Conservation (phyloP, 1,140 invertebrate genomes). For the Euwallacea fornicatus region DNA sequence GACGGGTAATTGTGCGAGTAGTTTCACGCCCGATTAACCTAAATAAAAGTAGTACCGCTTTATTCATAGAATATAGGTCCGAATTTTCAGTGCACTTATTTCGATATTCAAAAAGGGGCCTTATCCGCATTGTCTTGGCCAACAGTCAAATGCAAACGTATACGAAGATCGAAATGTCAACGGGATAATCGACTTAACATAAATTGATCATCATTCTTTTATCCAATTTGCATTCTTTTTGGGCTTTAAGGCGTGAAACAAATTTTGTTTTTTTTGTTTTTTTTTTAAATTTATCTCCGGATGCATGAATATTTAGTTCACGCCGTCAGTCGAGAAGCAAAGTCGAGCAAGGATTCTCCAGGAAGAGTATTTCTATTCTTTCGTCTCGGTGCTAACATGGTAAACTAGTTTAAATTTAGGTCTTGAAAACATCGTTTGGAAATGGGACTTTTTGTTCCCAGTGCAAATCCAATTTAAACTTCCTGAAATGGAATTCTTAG, state of each 20-base stretch:
- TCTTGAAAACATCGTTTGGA: too few relatives aligned
- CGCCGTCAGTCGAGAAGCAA: background rate
- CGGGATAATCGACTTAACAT: conserved; percentile 16
- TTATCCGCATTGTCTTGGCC: conserved; percentile 23
- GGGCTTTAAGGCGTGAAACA: too few relatives aligned
- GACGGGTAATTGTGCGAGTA: background rate
- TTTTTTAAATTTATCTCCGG: background rate
- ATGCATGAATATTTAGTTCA: background rate
- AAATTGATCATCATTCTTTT: conserved; percentile 1
- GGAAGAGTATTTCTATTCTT: background rate
- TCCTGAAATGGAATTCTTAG: too few relatives aligned
- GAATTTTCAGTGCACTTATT: conserved; percentile 23
- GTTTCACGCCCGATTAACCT: conserved; percentile 27
- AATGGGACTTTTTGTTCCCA: too few relatives aligned
- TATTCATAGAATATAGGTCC: conserved; percentile 33
- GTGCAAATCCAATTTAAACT: too few relatives aligned
- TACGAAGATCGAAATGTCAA: conserved; percentile 27
- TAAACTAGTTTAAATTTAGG: too few relatives aligned
- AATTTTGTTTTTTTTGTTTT: too few relatives aligned
- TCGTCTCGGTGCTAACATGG: too few relatives aligned
- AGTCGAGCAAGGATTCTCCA: background rate
- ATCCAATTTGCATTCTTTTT: conserved; percentile 7
- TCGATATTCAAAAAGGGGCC: conserved; percentile 22
- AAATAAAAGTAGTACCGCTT: conserved; percentile 26
- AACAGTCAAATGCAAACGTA: conserved; percentile 21